Evolutionary conservation across 35 echinoderm and acorn worm species (phyloP), one percentile per base, ranked within the genome.

Genomic region (Holothuria glaberrima): DNA sequence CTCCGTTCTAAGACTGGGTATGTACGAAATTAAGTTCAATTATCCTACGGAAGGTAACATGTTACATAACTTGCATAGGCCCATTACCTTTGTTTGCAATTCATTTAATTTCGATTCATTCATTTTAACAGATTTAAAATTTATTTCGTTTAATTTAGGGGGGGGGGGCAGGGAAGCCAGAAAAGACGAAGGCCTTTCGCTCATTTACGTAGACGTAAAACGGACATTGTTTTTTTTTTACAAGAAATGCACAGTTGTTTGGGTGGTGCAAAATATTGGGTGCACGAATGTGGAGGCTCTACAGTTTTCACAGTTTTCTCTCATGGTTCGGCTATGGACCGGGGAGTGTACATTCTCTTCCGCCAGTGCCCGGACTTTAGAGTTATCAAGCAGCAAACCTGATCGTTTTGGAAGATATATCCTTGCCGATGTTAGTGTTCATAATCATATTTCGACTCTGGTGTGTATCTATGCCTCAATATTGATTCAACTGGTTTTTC

Each of bases 191-290:
- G 21, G 19, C 9, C 64, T 29, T 86, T 68, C 22, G 83, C 60
- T 38, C 64, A 62, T 67, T 34, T 68, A 34, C 83, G 64, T 46
- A 86, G 83, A 46, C 60, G 34, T 44, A 86, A 68, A 58, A 27
- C 62, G 3, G 83, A 86, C 64, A 38, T 86, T 5, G 64, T 86
- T 31, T 66, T n/a, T n/a, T n/a, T 86, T 54, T 27, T 82, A 20
- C 79, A 82, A 60, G 79, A 82, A 60, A 54, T 44, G 6, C 79
- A 82, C n/a, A 82, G 79, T 22, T 82, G 48, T 25, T 36, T 36
- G 29, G n/a, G 7, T 10, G 13, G 65, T 86, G 58, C 63, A 13
- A 67, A 86, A 0, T 68, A 66, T 27, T 86, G 59, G 83, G 2
- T 12, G 16, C 63, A 86, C 64, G 63, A 86, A 67, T 86, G 83